Percentiles rank a stretch among this genome's conserved stretches.
These are phyloP conservation scores for Xylota sylvarum DNA, from an alignment of 2,888 invertebrate genomes.

Conservation along the genomic window DNA sequence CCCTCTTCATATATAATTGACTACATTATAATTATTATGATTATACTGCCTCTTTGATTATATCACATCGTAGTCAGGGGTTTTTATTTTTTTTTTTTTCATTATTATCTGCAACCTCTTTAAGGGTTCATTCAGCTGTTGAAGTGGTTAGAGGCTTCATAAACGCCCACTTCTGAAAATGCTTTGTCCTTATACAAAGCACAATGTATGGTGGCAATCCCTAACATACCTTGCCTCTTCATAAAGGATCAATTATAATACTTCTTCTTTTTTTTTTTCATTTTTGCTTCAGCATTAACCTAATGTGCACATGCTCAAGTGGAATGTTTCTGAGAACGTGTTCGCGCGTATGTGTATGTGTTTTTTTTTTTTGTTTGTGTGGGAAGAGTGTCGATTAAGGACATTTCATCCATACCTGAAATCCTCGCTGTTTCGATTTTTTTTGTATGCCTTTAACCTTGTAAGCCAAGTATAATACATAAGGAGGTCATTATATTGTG, in stretches of 20 bases:
- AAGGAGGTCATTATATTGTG: constrained; percentile 53
- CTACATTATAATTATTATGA: constrained; percentile 46
- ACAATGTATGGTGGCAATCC: constrained; percentile 26
- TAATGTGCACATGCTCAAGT: constrained; percentile 65
- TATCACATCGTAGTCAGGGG: constrained; percentile 8
- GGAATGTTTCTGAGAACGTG: constrained; percentile 34
- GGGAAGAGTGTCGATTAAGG: constrained; percentile 42
- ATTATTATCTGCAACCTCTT: constrained; percentile 33
- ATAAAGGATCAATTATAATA: constrained; percentile 74
- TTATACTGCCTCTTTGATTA: constrained; percentile 17
- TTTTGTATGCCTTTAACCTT: constrained; percentile 38
- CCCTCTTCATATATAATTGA: constrained; percentile 36
- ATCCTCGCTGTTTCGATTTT: constrained; percentile 39
- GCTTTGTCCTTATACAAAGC: constrained; percentile 56
- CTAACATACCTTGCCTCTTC: constrained; percentile 24
- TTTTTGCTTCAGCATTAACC: constrained; percentile 53
- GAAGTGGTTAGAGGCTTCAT: constrained; percentile 52
- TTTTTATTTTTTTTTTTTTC: constrained; percentile 6
- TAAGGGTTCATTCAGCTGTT: constrained; percentile 41
- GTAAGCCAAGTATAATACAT: constrained; percentile 1
- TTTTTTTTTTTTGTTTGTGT: not conserved
- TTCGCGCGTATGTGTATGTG: not conserved
- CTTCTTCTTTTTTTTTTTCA: not conserved
- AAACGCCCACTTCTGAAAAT: constrained; percentile 57
- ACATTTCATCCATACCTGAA: constrained; percentile 38